A percentile compares a stretch with the other conserved stretches of the same genome.
phyloP scores from a whole-genome alignment of 2,888 invertebrate species.

The Ectobius pallidus region DNA sequence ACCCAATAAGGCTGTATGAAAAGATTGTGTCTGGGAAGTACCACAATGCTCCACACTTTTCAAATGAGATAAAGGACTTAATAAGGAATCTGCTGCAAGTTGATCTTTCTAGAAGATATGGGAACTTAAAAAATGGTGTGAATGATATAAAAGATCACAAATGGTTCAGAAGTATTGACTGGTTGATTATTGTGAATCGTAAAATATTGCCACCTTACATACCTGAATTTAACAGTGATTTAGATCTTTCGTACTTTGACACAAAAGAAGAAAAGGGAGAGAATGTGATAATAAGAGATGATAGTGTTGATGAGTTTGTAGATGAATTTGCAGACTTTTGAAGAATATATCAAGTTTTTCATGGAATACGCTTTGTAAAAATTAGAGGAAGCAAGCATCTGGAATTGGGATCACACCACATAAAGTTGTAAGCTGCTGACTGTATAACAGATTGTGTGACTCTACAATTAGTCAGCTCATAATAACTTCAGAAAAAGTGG shows the following conservation, averaged over 20 bases:
- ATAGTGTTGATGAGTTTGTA: not conserved
- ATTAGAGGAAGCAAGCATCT: too few relatives aligned
- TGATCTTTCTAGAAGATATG: slow-evolving; percentile 31
- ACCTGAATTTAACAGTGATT: slow-evolving; percentile 1
- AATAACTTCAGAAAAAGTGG: too few relatives aligned
- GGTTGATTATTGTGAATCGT: slow-evolving; percentile 16
- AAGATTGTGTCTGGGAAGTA: slow-evolving; percentile 94
- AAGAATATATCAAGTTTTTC: too few relatives aligned
- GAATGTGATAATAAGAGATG: not conserved
- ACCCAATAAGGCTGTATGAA: slow-evolving; percentile 95
- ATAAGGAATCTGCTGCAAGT: slow-evolving; percentile 26
- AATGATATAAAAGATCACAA: slow-evolving; percentile 34
- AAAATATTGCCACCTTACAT: slow-evolving; percentile 30
- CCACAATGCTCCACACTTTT: slow-evolving; percentile 89
- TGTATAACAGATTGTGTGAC: too few relatives aligned
- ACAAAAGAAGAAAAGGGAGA: slow-evolving; percentile 27
- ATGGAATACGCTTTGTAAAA: too few relatives aligned
- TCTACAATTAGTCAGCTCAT: too few relatives aligned
- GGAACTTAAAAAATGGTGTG: slow-evolving; percentile 22
- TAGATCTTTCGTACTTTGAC: slow-evolving; percentile 29
- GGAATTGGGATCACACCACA: too few relatives aligned
- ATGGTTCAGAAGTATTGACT: slow-evolving; percentile 35
- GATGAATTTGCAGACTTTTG: too few relatives aligned
- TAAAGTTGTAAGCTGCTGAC: too few relatives aligned
- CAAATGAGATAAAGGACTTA: slow-evolving; percentile 28